These are phyloP conservation scores for Caenorhabditis tropicalis DNA, from an alignment of 1,140 invertebrate genomes.

Conservation along the genomic window DNA sequence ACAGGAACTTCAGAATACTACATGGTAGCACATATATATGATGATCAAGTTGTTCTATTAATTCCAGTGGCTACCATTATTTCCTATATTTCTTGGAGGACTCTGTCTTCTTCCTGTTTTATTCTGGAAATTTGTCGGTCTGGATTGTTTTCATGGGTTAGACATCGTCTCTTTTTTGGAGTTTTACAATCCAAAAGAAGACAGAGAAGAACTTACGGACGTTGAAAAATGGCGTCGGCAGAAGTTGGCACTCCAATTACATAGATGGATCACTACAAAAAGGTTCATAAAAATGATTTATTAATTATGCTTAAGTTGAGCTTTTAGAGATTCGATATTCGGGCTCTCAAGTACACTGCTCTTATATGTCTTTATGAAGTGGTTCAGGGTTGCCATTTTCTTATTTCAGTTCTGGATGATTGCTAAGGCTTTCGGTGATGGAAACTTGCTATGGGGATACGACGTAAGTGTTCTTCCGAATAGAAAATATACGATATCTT, in stretches of 20 bases:
- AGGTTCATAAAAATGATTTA: neutral
- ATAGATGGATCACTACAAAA: neutral
- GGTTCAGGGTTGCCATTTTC: neutral
- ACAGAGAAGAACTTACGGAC: neutral
- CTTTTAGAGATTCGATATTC: neutral
- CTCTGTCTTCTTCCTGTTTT: neutral
- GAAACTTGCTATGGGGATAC: neutral
- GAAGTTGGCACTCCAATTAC: neutral
- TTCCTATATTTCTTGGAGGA: neutral
- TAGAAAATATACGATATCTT: neutral
- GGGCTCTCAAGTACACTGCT: neutral
- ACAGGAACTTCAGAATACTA: slow-evolving; percentile 12
- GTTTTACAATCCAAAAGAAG: neutral
- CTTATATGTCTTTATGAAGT: neutral
- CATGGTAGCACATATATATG: neutral
- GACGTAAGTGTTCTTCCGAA: neutral
- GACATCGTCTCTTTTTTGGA: neutral
- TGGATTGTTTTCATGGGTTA: neutral
- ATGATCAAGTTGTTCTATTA: neutral
- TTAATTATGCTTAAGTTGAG: neutral
- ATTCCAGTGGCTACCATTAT: neutral
- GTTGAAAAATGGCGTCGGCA: neutral
- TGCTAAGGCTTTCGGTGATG: neutral
- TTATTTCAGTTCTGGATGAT: slow-evolving; percentile 1
- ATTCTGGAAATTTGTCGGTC: neutral